Percentiles rank a stretch among this genome's conserved stretches.
These are phyloP conservation scores for Cephus sareptanus DNA, from an alignment of 2,888 invertebrate genomes.

Conservation along the genomic window DNA sequence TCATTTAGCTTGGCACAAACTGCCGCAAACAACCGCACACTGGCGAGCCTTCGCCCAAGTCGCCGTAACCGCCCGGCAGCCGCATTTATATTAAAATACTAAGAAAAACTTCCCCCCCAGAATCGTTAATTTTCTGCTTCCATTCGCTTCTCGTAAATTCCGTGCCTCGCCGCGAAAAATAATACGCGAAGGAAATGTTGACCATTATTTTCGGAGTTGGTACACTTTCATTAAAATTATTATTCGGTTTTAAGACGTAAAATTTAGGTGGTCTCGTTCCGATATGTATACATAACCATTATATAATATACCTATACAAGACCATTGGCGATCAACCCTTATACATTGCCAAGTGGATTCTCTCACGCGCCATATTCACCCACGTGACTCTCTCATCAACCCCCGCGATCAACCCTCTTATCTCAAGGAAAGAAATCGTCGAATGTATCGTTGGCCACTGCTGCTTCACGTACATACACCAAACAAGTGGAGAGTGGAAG, in stretches of 20 bases:
- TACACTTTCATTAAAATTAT: slow-evolving; percentile 57
- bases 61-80: slow-evolving; percentile 47
- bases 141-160: slow-evolving; percentile 65
- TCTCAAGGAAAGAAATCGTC: neutral
- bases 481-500: slow-evolving; percentile 8
- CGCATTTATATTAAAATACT: slow-evolving; percentile 66
- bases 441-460: neutral
- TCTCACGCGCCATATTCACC: neutral
- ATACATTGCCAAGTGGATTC: neutral
- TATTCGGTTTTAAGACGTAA: slow-evolving; percentile 27
- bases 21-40: slow-evolving; percentile 64
- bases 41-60: slow-evolving; percentile 39
- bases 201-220: slow-evolving; percentile 61
- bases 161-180: slow-evolving; percentile 55
- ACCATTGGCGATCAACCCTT: neutral
- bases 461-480: neutral
- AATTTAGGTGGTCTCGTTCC: neutral
- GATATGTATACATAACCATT: neutral
- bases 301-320: neutral
- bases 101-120: slow-evolving; percentile 63
- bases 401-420: neutral
- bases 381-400: neutral
- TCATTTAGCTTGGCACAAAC: slow-evolving; percentile 67
- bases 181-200: slow-evolving; percentile 66
- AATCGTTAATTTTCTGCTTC: slow-evolving; percentile 67